Percentiles rank a stretch among this genome's conserved stretches.
Evolutionary conservation across 2,888 invertebrate genomes (phyloP).

Genomic region (Helicoverpa assulta): DNA sequence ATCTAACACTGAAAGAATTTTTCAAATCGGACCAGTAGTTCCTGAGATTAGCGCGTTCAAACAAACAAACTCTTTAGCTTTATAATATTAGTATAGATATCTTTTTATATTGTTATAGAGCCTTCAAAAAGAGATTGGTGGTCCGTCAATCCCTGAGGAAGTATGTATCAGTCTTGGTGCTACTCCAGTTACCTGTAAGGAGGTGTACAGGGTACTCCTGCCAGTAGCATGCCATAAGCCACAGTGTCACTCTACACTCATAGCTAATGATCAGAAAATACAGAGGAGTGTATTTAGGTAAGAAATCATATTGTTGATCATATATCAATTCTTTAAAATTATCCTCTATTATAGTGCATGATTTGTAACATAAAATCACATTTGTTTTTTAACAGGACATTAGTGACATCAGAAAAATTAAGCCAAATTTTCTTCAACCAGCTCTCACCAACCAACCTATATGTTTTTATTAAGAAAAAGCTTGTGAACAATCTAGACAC

Average conservation of each 20-base stretch:
- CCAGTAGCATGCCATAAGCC: slow-evolving; percentile 81
- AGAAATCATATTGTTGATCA: slow-evolving; percentile 26
- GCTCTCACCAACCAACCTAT: slow-evolving; percentile 85
- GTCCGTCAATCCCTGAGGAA: slow-evolving; percentile 81
- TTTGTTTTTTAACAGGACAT: slow-evolving; percentile 76
- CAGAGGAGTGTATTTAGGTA: slow-evolving; percentile 83
- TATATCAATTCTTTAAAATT: neutral
- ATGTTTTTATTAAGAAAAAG: slow-evolving; percentile 86
- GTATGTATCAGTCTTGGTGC: slow-evolving; percentile 83
- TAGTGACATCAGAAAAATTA: slow-evolving; percentile 85
- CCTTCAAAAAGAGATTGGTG: slow-evolving; percentile 81
- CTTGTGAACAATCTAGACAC: slow-evolving; percentile 64
- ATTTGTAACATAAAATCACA: neutral
- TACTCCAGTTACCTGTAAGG: slow-evolving; percentile 82
- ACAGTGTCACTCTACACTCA: slow-evolving; percentile 81
- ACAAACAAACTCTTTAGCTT: too few relatives aligned
- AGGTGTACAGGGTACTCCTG: slow-evolving; percentile 82
- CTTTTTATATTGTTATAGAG: too few relatives aligned
- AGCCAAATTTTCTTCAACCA: slow-evolving; percentile 81
- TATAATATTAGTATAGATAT: too few relatives aligned
- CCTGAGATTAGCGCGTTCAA: too few relatives aligned
- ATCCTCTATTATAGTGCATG: neutral
- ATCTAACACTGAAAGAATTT: too few relatives aligned
- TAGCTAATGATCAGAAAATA: slow-evolving; percentile 84
- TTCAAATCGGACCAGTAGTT: too few relatives aligned